These are phyloP conservation scores for Amblyjoppa fuscipennis DNA, from an alignment of 2,888 invertebrate species.

Conservation along the genomic window DNA sequence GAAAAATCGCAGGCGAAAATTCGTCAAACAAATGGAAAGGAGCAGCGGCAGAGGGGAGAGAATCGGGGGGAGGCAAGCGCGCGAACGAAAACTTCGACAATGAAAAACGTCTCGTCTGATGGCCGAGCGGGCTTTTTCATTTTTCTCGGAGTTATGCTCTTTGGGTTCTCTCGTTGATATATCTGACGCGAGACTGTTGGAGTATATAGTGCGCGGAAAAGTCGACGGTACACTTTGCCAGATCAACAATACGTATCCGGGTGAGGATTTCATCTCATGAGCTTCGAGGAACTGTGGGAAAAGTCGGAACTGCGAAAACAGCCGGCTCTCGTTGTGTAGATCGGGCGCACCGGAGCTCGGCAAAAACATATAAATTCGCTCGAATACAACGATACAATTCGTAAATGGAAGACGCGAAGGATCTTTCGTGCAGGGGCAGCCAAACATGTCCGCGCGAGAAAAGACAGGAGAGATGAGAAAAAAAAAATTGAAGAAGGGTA, in stretches of 20 bases:
- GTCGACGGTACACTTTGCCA: conserved; percentile 50
- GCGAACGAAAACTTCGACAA: conserved; percentile 56
- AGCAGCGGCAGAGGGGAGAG: not conserved
- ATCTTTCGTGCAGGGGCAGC: not conserved
- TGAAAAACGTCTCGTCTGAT: conserved; percentile 48
- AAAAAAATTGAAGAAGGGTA: conserved; percentile 2
- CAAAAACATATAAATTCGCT: conserved; percentile 33
- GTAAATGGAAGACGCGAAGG: conserved; percentile 18
- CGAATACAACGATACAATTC: conserved; percentile 3
- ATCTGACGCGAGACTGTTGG: conserved; percentile 13
- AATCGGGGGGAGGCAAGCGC: conserved; percentile 8
- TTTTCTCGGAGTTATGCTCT: conserved; percentile 46
- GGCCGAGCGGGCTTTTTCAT: conserved; percentile 50
- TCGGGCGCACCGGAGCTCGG: not conserved
- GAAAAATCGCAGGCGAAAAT: conserved; percentile 12
- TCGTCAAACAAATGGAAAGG: conserved; percentile 52
- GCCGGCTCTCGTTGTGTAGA: conserved; percentile 2
- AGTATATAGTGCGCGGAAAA: conserved; percentile 15
- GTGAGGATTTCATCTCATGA: conserved; percentile 19
- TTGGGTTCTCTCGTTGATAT: conserved; percentile 46
- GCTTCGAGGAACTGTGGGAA: conserved; percentile 33
- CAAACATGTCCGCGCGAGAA: not conserved
- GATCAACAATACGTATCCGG: conserved; percentile 58
- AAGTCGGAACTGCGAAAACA: conserved; percentile 35
- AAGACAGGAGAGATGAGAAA: not conserved